phyloP scores from a whole-genome alignment of 2,888 invertebrate genomes.

The Trachelus iudaicus region DNA sequence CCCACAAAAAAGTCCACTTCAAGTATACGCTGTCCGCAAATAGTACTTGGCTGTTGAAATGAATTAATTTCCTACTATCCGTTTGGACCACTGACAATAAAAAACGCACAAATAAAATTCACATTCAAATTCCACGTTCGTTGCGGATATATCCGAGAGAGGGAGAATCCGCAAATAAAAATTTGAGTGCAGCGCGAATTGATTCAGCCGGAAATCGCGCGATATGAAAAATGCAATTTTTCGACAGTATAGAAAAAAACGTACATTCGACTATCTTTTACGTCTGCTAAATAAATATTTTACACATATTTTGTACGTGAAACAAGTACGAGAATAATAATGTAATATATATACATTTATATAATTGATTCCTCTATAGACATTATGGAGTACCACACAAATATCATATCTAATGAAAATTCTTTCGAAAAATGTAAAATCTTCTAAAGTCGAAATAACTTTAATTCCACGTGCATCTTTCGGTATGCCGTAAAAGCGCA shows the following conservation, averaged over 20 bases:
- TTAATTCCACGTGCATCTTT: neutral
- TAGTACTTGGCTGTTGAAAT: neutral
- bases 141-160: neutral
- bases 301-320: neutral
- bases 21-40: conserved; percentile 1
- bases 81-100: neutral
- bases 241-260: neutral
- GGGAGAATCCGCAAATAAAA: neutral
- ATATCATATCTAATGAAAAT: neutral
- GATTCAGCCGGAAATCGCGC: neutral
- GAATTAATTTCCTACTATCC: neutral
- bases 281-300: no score
- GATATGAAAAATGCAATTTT: neutral
- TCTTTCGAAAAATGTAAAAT: neutral
- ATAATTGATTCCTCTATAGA: neutral
- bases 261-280: neutral
- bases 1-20: neutral
- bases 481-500: neutral
- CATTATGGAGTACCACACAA: neutral
- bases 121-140: neutral
- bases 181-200: neutral
- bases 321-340: neutral
- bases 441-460: neutral
- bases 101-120: neutral
- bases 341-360: no score